These are phyloP conservation scores for Discoglossus pictus DNA, from an alignment of 2,797 vertebrate genomes.

Conservation along the genomic window DNA sequence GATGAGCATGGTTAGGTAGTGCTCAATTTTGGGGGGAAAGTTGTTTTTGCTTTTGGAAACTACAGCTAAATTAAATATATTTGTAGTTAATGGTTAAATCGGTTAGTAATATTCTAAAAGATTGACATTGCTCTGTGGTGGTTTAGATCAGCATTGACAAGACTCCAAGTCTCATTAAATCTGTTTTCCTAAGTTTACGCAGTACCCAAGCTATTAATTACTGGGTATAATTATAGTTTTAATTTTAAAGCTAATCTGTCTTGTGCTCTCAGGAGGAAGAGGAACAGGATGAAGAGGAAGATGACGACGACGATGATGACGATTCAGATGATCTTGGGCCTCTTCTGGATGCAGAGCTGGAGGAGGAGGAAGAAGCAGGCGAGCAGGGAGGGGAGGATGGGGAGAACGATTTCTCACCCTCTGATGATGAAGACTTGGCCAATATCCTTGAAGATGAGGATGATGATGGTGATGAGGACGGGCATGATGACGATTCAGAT, in stretches of 20 bases:
- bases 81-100: too few relatives aligned
- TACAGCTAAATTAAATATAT: too few relatives aligned
- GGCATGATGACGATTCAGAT: constrained; percentile 72
- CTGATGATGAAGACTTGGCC: constrained; percentile 90
- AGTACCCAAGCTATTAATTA: too few relatives aligned
- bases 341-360: constrained; percentile 85
- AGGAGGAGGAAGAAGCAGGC: constrained; percentile 83
- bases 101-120: too few relatives aligned
- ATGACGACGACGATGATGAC: constrained; percentile 85
- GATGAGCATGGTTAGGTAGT: too few relatives aligned
- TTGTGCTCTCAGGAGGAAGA: constrained; percentile 78
- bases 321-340: constrained; percentile 90
- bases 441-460: constrained; percentile 87
- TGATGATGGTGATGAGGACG: constrained; percentile 89
- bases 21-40: too few relatives aligned
- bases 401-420: constrained; percentile 92
- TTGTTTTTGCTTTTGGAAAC: too few relatives aligned
- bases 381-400: constrained; percentile 86
- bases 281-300: constrained; percentile 87
- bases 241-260: too few relatives aligned
- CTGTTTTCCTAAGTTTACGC: too few relatives aligned
- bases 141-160: too few relatives aligned
- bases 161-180: too few relatives aligned
- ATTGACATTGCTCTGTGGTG: too few relatives aligned
- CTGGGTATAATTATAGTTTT: background rate